Conservation (phyloP, 2,113 vertebrate genomes). For the Dipodomys merriami region DNA sequence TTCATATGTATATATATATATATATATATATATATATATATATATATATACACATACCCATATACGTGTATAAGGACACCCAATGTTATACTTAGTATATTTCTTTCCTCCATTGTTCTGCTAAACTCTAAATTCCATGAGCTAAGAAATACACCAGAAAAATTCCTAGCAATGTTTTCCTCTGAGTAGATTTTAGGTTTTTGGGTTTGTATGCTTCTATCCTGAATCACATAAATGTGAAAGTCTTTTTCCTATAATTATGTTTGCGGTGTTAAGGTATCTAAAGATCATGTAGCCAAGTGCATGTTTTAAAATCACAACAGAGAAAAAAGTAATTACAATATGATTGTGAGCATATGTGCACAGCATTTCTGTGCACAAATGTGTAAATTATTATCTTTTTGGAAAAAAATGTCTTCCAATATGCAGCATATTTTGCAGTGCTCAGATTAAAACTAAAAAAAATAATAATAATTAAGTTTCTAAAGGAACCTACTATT, state of each 20-base stretch:
- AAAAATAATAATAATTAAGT: background rate
- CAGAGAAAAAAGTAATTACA: background rate
- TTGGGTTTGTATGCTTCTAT: background rate
- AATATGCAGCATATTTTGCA: constrained; percentile 11
- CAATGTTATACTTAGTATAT: background rate
- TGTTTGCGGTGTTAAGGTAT: background rate
- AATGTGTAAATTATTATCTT: background rate
- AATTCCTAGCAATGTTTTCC: background rate
- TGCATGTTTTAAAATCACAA: background rate
- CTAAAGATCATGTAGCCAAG: background rate
- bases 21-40: too few species aligned
- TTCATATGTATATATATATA: too few species aligned
- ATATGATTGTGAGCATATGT: background rate
- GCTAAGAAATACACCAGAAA: background rate
- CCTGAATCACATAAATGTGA: background rate
- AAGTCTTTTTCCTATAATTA: background rate
- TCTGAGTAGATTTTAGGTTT: background rate
- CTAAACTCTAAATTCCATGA: background rate
- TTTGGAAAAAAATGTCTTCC: background rate
- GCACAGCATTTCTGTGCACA: background rate
- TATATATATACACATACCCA: too few species aligned
- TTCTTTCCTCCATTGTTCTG: background rate
- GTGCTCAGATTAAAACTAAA: background rate
- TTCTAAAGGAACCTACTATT: constrained; percentile 21
- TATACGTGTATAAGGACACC: background rate